Base-by-base conservation (phyloP, 2,888 invertebrate species). In the Epinotia bilunana region DNA sequence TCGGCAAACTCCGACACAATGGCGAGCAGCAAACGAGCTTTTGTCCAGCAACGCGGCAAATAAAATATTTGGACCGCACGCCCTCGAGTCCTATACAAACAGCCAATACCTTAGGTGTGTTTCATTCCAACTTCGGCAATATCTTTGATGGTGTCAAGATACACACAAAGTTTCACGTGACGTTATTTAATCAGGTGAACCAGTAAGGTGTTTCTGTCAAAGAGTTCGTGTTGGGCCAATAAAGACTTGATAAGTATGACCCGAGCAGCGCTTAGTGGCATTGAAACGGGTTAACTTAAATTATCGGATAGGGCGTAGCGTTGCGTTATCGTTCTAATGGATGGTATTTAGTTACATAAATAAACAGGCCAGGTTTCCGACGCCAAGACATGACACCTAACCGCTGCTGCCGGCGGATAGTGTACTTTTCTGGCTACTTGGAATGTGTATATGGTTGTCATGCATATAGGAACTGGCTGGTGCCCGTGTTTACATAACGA, bases 401-500 rank as follows among this genome's bases (percentile, higher is more conserved):
- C 79, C 78, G 82, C 82, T 83, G 82, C 82, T 83, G 83, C 81
- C 80, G 79, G 80, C 80, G 78, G 53, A 39, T 69, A 82, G 85
- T 84, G 79, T 86, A 84, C 82, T 84, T 84, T 84, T 80, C 84
- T 82, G 84, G 87, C 88, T 90, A 89, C 89, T 86, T 83, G 86
- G 87, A 86, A 85, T 85, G 86, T 86, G 81, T 84, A 83, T 81
- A 84, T 85, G 83, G 84, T 85, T 83, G 85, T 86, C 84, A 82
- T 79, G 82, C 81, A 84, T 81, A 85, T 83, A 84, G 83, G 81
- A 75, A 75, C 80, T 80, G 82, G 83, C 83, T 85, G 82, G 86
- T 84, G 89, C 90, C 84, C 85, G 85, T 92, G 92, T 92, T 92
- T 91, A 91, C 91, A 90, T 88, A 91, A 90, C 91, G 91, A 85